Percentiles rank a stretch among this genome's conserved stretches.
phyloP scores from a whole-genome alignment of 2,113 vertebrate species.

The Sphyrna mokarran region DNA sequence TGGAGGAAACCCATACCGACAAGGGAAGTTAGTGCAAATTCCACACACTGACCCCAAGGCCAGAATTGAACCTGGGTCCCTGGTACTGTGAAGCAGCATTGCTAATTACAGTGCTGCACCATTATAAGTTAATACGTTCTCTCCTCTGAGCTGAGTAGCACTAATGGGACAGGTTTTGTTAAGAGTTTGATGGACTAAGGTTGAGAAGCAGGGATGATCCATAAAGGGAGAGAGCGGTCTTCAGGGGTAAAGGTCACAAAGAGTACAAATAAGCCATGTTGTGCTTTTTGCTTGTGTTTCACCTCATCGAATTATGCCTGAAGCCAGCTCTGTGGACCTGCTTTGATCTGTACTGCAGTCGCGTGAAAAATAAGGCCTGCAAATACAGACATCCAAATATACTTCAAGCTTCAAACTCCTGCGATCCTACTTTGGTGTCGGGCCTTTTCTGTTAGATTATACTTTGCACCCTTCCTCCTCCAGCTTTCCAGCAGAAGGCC shows the following conservation, averaged over 20 bases:
- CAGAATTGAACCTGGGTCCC: too few species aligned
- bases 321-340: neutral
- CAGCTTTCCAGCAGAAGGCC: slow-evolving; percentile 27
- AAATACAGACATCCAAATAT: neutral
- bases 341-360: neutral
- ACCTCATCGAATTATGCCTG: neutral
- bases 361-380: neutral
- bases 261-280: neutral
- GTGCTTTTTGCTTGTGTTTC: neutral
- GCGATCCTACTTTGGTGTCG: slow-evolving; percentile 2
- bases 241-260: neutral
- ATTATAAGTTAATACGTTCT: neutral
- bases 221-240: neutral
- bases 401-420: neutral
- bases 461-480: neutral
- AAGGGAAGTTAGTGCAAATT: too few species aligned
- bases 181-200: neutral
- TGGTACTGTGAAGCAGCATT: too few species aligned
- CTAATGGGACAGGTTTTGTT: neutral
- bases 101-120: too few species aligned
- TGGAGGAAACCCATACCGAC: too few species aligned
- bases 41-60: too few species aligned
- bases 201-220: neutral
- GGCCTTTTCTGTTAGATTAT: slow-evolving; percentile 15
- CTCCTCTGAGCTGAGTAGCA: neutral